phyloP scores from a whole-genome alignment of 2,797 vertebrate genomes.

The Betta splendens region DNA sequence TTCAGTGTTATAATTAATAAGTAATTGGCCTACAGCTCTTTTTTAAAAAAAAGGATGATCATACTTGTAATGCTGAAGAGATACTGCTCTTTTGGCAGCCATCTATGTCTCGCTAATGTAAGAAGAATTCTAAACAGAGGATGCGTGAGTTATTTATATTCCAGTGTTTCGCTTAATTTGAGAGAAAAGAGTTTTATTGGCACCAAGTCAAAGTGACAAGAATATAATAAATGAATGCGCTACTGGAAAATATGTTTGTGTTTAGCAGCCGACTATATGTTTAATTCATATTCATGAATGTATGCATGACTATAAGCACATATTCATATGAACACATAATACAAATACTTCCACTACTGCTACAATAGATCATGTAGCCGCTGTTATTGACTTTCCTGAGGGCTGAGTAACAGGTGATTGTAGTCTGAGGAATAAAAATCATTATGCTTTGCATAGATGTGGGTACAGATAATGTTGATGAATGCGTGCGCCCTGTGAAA shows the following conservation, averaged over 20 bases:
- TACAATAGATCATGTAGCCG: slow-evolving; percentile 19
- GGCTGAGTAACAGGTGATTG: slow-evolving; percentile 26
- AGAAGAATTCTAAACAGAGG: slow-evolving; percentile 22
- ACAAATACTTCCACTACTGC: slow-evolving; percentile 5
- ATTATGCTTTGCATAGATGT: slow-evolving; percentile 32
- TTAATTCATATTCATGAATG: slow-evolving; percentile 13
- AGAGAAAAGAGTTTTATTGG: slow-evolving; percentile 29
- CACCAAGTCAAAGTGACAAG: slow-evolving; percentile 17
- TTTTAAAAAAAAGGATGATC: slow-evolving; percentile 33
- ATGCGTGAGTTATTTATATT: slow-evolving; percentile 17
- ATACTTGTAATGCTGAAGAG: slow-evolving; percentile 22
- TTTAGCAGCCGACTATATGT: slow-evolving; percentile 1
- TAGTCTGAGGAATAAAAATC: slow-evolving; percentile 21
- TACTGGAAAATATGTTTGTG: slow-evolving; percentile 5
- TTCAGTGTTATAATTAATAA: slow-evolving; percentile 36
- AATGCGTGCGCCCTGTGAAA: slow-evolving; percentile 15
- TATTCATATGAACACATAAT: slow-evolving; percentile 10
- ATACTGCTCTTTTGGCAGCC: slow-evolving; percentile 18
- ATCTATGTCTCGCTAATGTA: slow-evolving; percentile 17
- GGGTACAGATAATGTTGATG: slow-evolving; percentile 19
- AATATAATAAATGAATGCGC: slow-evolving; percentile 15
- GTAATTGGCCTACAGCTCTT: slow-evolving; percentile 30
- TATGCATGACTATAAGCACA: slow-evolving; percentile 19
- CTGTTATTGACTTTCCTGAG: slow-evolving; percentile 27
- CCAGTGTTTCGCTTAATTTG: slow-evolving; percentile 19